A percentile compares a stretch with the other conserved stretches of the same genome.
These are phyloP conservation scores for Plusia festucae DNA, from an alignment of 2,888 invertebrate genomes.

Conservation along the genomic window DNA sequence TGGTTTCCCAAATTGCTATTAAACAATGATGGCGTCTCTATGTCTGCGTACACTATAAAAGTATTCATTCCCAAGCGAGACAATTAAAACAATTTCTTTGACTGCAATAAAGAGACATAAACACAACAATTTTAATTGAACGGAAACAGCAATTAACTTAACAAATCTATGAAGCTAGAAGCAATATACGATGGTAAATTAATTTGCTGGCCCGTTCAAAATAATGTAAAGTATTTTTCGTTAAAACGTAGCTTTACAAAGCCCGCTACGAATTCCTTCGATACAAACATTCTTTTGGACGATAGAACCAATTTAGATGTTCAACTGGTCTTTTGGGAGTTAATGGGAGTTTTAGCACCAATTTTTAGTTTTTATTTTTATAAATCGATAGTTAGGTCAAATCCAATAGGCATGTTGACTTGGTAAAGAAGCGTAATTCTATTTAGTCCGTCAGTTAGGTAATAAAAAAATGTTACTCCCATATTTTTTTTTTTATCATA, in stretches of 20 bases:
- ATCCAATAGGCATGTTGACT: too few species aligned
- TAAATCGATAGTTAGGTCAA: too few species aligned
- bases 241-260: constrained; percentile 8
- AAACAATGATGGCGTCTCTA: not conserved
- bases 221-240: constrained; percentile 7
- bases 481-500: too few species aligned
- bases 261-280: constrained; percentile 16
- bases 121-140: not conserved
- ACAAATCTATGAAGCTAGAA: not conserved
- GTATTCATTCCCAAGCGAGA: not conserved
- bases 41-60: not conserved
- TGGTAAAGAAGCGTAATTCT: too few species aligned
- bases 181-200: not conserved
- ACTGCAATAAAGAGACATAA: not conserved
- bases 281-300: constrained; percentile 24
- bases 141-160: not conserved
- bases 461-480: too few species aligned
- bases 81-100: not conserved
- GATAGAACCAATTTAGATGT: constrained; percentile 18
- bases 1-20: not conserved
- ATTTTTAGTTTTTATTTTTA: too few species aligned
- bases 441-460: too few species aligned
- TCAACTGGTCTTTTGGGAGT: constrained; percentile 7
- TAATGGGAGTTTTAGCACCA: too few species aligned
- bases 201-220: constrained; percentile 5